Base-by-base conservation (phyloP, 2,888 invertebrate species). In the Platyscelio sp. region DNA sequence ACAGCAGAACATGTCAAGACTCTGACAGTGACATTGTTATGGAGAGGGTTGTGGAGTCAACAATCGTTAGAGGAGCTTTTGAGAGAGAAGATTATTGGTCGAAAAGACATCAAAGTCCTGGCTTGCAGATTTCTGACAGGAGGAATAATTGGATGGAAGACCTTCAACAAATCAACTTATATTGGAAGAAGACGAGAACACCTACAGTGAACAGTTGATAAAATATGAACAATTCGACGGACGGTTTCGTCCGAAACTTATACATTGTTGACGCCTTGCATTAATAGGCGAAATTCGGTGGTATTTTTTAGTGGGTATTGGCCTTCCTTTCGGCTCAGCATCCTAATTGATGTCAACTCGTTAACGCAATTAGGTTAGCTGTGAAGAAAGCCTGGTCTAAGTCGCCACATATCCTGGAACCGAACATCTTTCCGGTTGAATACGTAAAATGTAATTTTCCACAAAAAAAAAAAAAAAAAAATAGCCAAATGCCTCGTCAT, bases 1-100 rank as follows among this genome's bases (percentile, higher is more conserved):
- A 75, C 0, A 89, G 91, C 27, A 91, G 91, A 85, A 83, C 75
- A 54, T 0, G 72, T 86, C 4, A 29, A 46, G 4, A 26, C 0
- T 74, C 82, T 13, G 46, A 76, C 88, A 3, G 29, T 72, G 0
- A 88, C 87, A 0, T 5, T 88, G 1, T 80, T 74, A 13, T 75
- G 68, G 54, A 49, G 86, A 18, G 87, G 88, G 2, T 2, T 89
- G 0, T 89, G 88, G 87, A 65, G 84, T 9, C 18, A 18, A 9
- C 9, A 6, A 15, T 86, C 82, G 6, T 33, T 46, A 2, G 11
- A 68, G 3, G 65, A 56, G 9, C 68, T 74, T 0, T 22, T 13
- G 2, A 9, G 13, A 0, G 18, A 29, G 0, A 20, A 43, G 0
- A 20, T 86, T 3, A 24, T 89, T 6, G 60, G 46, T 1, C 76